Evolutionary conservation across 2,113 vertebrate species (phyloP).

Genomic region (Amazona vittata): DNA sequence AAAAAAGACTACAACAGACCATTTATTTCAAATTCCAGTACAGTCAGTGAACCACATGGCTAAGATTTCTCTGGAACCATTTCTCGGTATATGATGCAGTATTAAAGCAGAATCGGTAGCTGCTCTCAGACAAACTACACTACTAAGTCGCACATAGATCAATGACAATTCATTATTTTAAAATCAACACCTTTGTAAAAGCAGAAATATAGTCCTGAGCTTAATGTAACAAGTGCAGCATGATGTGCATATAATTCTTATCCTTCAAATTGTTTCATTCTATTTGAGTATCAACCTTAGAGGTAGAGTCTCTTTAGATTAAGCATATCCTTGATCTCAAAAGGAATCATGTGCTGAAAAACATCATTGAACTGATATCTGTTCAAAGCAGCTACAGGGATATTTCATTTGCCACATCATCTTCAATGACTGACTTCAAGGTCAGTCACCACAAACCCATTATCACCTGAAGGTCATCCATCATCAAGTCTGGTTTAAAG

Average conservation of each 20-base stretch:
- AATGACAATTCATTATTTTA: background rate
- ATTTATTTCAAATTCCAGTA: background rate
- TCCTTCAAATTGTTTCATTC: background rate
- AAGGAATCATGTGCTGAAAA: background rate
- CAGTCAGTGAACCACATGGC: background rate
- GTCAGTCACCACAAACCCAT: background rate
- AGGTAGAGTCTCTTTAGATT: background rate
- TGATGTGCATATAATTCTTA: background rate
- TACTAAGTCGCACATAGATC: background rate
- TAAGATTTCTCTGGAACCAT: background rate
- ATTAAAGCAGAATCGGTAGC: background rate
- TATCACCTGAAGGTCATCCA: background rate
- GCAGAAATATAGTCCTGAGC: background rate
- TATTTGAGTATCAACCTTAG: background rate
- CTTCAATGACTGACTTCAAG: background rate
- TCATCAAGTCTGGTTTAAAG: background rate
- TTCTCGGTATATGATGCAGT: background rate
- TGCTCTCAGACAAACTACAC: background rate
- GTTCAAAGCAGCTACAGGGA: background rate
- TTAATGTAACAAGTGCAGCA: background rate
- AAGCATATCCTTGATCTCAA: background rate
- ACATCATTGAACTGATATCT: background rate
- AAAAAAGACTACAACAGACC: background rate
- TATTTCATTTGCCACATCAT: background rate
- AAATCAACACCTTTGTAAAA: background rate